Conservation (phyloP, 2,797 vertebrate genomes). For the Triplophysa yarkandensis region DNA sequence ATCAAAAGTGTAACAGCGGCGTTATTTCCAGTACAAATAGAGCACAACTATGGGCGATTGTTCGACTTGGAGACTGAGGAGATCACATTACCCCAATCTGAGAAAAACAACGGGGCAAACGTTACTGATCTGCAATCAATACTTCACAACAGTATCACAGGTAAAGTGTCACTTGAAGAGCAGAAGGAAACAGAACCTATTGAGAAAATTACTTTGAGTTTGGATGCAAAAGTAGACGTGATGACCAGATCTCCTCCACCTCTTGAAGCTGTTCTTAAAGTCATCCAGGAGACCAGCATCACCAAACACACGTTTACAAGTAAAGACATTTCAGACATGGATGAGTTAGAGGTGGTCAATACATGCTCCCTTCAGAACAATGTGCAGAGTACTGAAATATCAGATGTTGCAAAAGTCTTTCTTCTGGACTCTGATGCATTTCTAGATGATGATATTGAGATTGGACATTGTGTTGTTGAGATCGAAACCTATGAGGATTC, state of each 20-base stretch:
- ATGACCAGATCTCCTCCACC: conserved; percentile 48
- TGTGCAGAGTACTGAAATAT: conserved; percentile 48
- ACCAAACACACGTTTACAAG: conserved; percentile 50
- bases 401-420: conserved; percentile 46
- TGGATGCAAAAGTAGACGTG: conserved; percentile 43
- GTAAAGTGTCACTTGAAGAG: conserved; percentile 11
- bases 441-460: conserved; percentile 72
- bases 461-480: conserved; percentile 69
- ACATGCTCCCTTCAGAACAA: conserved; percentile 45
- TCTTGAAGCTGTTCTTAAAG: conserved; percentile 58
- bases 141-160: neutral
- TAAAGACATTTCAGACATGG: conserved; percentile 52
- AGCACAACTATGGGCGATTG: conserved; percentile 76
- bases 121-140: conserved; percentile 32
- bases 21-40: conserved; percentile 66
- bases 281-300: conserved; percentile 56
- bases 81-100: conserved; percentile 48
- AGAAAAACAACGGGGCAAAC: conserved; percentile 40
- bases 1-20: conserved; percentile 50
- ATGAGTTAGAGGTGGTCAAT: conserved; percentile 54
- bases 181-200: conserved; percentile 36
- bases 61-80: conserved; percentile 53
- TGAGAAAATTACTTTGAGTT: conserved; percentile 46
- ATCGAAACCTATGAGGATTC: conserved; percentile 61
- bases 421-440: conserved; percentile 61